phyloP scores from a whole-genome alignment of 2,113 vertebrate genomes.

The Tetraodon nigroviridis region DNA sequence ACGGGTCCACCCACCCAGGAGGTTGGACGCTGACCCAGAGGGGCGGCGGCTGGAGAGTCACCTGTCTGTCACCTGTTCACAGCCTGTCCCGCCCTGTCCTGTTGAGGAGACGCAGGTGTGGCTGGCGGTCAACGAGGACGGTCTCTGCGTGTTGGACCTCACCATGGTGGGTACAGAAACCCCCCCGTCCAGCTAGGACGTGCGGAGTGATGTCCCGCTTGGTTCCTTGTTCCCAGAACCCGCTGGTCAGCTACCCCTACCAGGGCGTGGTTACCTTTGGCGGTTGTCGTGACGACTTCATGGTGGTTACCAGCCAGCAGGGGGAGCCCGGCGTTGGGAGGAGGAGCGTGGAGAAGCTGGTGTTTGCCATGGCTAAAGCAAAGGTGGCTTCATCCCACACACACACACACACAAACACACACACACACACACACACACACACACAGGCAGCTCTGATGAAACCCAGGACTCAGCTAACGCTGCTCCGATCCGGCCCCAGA shows the following conservation, averaged over 20 bases:
- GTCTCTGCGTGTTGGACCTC: conserved; percentile 81
- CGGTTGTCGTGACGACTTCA: conserved; percentile 84
- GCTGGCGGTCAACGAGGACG: conserved; percentile 87
- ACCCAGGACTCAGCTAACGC: neutral
- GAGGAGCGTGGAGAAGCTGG: conserved; percentile 80
- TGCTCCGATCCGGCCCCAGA: conserved; percentile 59
- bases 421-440: neutral
- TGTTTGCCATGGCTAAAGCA: conserved; percentile 81
- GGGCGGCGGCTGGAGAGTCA: conserved; percentile 3
- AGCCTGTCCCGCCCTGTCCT: conserved; percentile 78
- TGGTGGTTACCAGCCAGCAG: conserved; percentile 82
- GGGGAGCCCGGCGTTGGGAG: conserved; percentile 77
- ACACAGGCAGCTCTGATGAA: too few relatives aligned
- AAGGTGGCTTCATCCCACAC: conserved; percentile 69
- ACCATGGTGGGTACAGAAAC: conserved; percentile 75
- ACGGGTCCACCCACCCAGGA: neutral
- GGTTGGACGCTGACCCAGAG: neutral
- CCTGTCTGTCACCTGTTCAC: conserved; percentile 28
- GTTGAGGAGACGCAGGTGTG: conserved; percentile 78
- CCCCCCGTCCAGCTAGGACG: neutral
- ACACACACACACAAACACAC: too few relatives aligned
- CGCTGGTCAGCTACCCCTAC: conserved; percentile 77
- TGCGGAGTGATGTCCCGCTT: neutral
- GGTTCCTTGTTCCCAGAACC: conserved; percentile 67
- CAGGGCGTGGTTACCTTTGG: conserved; percentile 85